These are phyloP conservation scores for Aphidius ervi DNA, from an alignment of 1,140 invertebrate genomes.

Conservation along the genomic window DNA sequence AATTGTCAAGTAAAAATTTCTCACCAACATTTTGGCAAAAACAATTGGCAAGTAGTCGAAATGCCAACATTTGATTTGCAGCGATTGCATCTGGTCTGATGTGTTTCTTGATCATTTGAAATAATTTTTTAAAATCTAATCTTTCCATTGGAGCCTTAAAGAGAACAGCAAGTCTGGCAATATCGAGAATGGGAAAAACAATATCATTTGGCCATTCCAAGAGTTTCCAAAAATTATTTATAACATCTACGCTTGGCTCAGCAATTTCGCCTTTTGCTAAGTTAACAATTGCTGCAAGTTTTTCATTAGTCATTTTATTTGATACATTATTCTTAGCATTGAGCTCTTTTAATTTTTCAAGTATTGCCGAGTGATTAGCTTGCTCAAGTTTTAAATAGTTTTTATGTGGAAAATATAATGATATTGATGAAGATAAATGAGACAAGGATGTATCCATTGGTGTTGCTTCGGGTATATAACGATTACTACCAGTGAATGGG, in stretches of 20 bases:
- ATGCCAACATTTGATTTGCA: constrained; percentile 74
- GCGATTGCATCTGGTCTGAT: constrained; percentile 48
- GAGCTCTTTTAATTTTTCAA: constrained; percentile 67
- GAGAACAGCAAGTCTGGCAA: constrained; percentile 73
- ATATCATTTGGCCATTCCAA: constrained; percentile 76
- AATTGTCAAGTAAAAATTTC: constrained; percentile 56
- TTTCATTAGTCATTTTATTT: constrained; percentile 52
- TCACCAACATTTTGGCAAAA: constrained; percentile 64
- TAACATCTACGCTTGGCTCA: constrained; percentile 44
- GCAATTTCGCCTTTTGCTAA: constrained; percentile 50
- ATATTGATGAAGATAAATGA: constrained; percentile 32
- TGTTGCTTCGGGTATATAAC: constrained; percentile 16
- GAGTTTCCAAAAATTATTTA: constrained; percentile 62
- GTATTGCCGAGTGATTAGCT: constrained; percentile 58
- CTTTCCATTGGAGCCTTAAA: constrained; percentile 59
- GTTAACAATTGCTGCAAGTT: constrained; percentile 60
- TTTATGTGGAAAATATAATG: constrained; percentile 42
- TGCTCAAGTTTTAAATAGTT: constrained; percentile 62
- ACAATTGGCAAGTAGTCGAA: constrained; percentile 74
- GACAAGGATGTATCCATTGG: constrained; percentile 7
- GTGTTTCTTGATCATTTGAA: constrained; percentile 44
- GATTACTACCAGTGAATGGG: constrained; percentile 21
- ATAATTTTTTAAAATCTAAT: constrained; percentile 55
- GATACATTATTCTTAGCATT: constrained; percentile 59
- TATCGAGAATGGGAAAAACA: constrained; percentile 82